phyloP scores from a whole-genome alignment of 2,113 vertebrate genomes.

The Procavia capensis region DNA sequence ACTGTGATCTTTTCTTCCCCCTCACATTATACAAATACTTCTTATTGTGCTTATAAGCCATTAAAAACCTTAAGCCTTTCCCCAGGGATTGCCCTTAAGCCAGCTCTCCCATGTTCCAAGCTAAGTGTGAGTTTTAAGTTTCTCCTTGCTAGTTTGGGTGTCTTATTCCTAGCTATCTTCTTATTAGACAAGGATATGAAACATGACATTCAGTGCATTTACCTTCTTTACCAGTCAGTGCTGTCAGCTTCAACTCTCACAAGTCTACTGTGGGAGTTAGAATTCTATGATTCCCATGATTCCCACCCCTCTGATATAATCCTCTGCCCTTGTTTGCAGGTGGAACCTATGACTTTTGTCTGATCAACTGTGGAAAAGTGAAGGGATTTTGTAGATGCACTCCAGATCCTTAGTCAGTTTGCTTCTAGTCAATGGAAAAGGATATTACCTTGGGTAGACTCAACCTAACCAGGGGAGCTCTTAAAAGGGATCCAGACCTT shows the following conservation, averaged over 20 bases:
- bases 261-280: not conserved
- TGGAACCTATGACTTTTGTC: not conserved
- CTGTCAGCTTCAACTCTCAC: not conserved
- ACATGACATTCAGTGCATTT: not conserved
- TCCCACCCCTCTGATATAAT: not conserved
- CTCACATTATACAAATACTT: constrained; percentile 19
- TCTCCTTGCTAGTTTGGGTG: constrained; percentile 28
- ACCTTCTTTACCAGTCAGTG: constrained; percentile 1
- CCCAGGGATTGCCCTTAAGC: constrained; percentile 25
- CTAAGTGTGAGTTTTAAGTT: not conserved
- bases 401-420: not conserved
- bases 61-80: constrained; percentile 21
- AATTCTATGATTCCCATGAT: not conserved
- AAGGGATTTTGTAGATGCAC: constrained; percentile 45
- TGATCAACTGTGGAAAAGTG: not conserved
- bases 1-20: not conserved
- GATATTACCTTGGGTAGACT: not conserved
- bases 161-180: constrained; percentile 28
- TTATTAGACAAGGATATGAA: constrained; percentile 13
- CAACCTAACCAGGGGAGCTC: not conserved
- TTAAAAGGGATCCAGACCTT: not conserved
- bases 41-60: constrained; percentile 61
- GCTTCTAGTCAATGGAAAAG: constrained; percentile 7
- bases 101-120: not conserved
- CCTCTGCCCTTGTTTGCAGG: not conserved